A percentile compares a stretch with the other conserved stretches of the same genome.
phyloP scores from a whole-genome alignment of 2,113 vertebrate species.

The Plotosus lineatus region DNA sequence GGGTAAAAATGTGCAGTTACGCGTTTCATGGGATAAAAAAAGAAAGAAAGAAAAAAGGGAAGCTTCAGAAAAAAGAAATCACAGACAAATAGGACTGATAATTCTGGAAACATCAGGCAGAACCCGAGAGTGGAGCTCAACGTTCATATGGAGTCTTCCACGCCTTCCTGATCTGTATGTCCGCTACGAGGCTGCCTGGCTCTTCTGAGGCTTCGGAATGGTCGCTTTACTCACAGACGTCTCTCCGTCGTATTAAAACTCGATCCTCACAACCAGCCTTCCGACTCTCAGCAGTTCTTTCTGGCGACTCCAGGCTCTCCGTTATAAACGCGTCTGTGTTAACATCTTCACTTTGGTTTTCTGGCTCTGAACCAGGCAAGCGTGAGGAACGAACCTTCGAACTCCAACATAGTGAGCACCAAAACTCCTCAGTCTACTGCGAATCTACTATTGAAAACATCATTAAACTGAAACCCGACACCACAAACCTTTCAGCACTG shows the following conservation, averaged over 20 bases:
- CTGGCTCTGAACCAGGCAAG: background rate
- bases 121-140: slow-evolving; percentile 43
- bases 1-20: background rate
- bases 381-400: background rate
- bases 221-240: slow-evolving; percentile 10
- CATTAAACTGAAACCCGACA: background rate
- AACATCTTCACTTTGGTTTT: background rate
- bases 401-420: background rate
- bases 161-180: slow-evolving; percentile 57
- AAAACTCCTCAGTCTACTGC: background rate
- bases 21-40: background rate
- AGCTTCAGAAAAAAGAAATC: background rate
- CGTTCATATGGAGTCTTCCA: slow-evolving; percentile 56
- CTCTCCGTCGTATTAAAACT: background rate
- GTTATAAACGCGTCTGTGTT: background rate
- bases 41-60: too few relatives aligned
- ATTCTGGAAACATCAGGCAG: slow-evolving; percentile 9
- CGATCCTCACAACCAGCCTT: background rate
- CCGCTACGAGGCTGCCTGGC: slow-evolving; percentile 40
- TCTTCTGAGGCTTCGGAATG: slow-evolving; percentile 29
- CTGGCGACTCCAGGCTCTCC: background rate
- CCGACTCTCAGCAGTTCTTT: background rate
- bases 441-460: background rate
- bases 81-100: slow-evolving; percentile 10
- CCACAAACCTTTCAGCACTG: too few relatives aligned